phyloP scores from a whole-genome alignment of 2,888 invertebrate species.

The Cantharis lateralis region DNA sequence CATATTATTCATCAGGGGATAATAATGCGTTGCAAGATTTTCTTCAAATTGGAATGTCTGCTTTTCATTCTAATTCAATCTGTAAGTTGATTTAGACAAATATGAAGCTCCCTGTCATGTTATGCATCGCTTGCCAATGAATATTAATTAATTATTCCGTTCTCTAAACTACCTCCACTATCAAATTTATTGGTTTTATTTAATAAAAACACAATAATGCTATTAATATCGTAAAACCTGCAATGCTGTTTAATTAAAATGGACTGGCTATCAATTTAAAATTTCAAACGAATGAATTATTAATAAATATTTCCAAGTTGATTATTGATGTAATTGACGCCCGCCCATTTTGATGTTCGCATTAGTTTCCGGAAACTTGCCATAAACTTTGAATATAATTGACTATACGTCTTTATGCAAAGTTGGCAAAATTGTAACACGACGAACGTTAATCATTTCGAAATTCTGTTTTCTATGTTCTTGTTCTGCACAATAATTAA shows the following conservation, averaged over 20 bases:
- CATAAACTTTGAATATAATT: slow-evolving; percentile 1
- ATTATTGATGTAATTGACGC: slow-evolving; percentile 1
- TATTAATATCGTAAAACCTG: not conserved
- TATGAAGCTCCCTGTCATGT: not conserved
- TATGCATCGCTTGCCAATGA: slow-evolving; percentile 7
- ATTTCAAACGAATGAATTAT: not conserved
- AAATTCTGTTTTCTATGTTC: not conserved
- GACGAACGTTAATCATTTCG: not conserved
- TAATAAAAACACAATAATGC: not conserved
- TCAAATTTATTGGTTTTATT: not conserved
- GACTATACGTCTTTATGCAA: not conserved
- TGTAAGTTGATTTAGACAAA: slow-evolving; percentile 17
- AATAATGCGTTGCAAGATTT: slow-evolving; percentile 17
- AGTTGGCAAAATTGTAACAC: slow-evolving; percentile 1
- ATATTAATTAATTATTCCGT: slow-evolving; percentile 5
- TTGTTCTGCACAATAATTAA: not conserved
- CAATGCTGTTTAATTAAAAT: not conserved
- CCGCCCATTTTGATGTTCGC: not conserved
- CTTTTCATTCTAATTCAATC: slow-evolving; percentile 20
- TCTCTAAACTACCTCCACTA: not conserved
- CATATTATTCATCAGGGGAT: slow-evolving; percentile 20
- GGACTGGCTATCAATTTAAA: not conserved
- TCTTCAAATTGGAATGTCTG: slow-evolving; percentile 17
- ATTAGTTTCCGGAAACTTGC: not conserved
- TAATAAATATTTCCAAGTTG: not conserved